Evolutionary conservation across 2,888 invertebrate species (phyloP), one percentile per base, ranked within the genome.

Genomic region (Priocnemis perturbator): DNA sequence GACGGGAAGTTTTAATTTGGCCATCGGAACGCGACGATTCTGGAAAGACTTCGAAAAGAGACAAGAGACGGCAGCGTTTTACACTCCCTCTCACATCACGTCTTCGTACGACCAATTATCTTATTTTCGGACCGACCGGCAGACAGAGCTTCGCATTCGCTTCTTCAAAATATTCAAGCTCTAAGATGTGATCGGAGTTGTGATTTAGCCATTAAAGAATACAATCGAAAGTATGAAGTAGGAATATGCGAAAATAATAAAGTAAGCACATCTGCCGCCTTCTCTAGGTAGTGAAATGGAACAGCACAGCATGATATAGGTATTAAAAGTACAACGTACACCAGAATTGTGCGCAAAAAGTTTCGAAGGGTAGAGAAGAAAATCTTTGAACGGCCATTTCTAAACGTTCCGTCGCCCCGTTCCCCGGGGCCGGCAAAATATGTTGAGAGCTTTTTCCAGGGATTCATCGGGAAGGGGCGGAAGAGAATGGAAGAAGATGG

Each of bases 371-470:
- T n/a, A 59, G 21, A 21, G 14, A 59, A 45, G 5, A 23, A 58
- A 55, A 48, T 48, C 21, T 3, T 23, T 26, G 37, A 30, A 30
- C 47, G 20, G 19, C 45, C 60, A 55, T 63, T 23, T 19, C 7
- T 47, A 14, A 37, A 44, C 44, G 67, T 67, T 69, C 65, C 71
- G 67, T 21, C 14, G 17, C 60, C 45, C 23, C 57, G 48, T 55
- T 71, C 72, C 75, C 73, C 58, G 62, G 71, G 62, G 68, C 75
- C 65, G 78, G 68, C 72, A 73, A 79, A 84, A 83, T 84, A 85
- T 84, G 86, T 83, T 83, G 78, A 50, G 72, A 76, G 72, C 76
- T 70, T 69, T 84, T 84, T 81, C 77, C 79, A 80, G 75, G 83
- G 81, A 80, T 76, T 76, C 78, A 75, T 74, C 75, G 50, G 50